A percentile compares a stretch with the other conserved stretches of the same genome.
Evolutionary conservation across 1,140 invertebrate species (phyloP).

Genomic region (Marisa cornuarietis): DNA sequence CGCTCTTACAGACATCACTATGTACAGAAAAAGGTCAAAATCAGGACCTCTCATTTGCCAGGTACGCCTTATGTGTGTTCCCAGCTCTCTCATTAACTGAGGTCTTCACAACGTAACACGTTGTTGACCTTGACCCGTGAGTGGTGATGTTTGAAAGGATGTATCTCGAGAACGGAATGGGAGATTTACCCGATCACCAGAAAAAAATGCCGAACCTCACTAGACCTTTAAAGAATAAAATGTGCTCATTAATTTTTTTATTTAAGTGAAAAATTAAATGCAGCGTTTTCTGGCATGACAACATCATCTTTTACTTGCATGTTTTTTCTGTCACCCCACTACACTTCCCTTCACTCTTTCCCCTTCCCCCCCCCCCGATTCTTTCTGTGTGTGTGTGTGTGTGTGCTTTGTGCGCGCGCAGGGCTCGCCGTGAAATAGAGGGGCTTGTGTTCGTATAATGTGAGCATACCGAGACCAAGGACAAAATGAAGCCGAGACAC

Average conservation of each 20-base stretch:
- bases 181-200: not conserved
- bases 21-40: no score
- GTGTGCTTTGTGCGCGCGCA: no score
- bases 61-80: no score
- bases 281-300: not conserved
- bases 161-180: not conserved
- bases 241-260: not conserved
- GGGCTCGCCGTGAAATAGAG: not conserved
- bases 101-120: no score
- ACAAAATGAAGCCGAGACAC: not conserved
- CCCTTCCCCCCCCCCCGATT: not conserved
- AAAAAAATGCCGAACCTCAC: not conserved
- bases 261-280: not conserved
- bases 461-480: not conserved
- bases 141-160: not conserved
- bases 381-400: not conserved
- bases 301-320: not conserved
- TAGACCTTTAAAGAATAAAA: not conserved
- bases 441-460: not conserved
- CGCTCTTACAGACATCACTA: no score
- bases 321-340: not conserved
- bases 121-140: no score
- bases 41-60: no score
- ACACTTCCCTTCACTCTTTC: constrained; percentile 5
- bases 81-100: no score